A percentile compares a stretch with the other conserved stretches of the same genome.
Conservation (phyloP, 1,140 invertebrate genomes). For the Gryllus bimaculatus region DNA sequence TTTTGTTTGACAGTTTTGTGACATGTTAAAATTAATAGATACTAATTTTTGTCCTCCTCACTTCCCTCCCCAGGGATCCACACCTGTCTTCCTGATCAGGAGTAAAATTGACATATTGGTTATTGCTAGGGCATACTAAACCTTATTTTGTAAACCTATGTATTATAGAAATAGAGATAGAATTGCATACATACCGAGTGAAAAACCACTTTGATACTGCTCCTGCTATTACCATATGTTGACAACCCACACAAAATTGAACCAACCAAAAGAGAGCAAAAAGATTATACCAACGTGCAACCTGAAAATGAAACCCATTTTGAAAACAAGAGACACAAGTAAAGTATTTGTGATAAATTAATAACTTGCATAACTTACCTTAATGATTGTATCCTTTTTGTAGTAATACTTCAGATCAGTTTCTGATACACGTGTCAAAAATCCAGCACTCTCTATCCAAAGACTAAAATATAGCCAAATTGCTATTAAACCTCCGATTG, state of each 20-base stretch:
- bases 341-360: slow-evolving; percentile 18
- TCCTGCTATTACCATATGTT: slow-evolving; percentile 67
- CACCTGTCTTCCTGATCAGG: too few relatives aligned
- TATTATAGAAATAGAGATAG: neutral
- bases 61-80: too few relatives aligned
- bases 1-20: too few relatives aligned
- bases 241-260: slow-evolving; percentile 65
- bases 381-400: slow-evolving; percentile 41
- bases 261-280: slow-evolving; percentile 61
- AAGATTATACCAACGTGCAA: slow-evolving; percentile 55
- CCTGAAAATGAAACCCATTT: slow-evolving; percentile 29
- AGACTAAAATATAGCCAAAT: slow-evolving; percentile 50
- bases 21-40: too few relatives aligned
- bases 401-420: slow-evolving; percentile 32
- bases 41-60: too few relatives aligned
- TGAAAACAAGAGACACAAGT: neutral
- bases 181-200: slow-evolving; percentile 44
- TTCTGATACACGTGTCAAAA: slow-evolving; percentile 35
- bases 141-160: neutral
- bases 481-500: slow-evolving; percentile 41
- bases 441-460: slow-evolving; percentile 54
- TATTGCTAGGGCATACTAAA: too few relatives aligned
- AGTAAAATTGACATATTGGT: too few relatives aligned
- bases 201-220: slow-evolving; percentile 69
- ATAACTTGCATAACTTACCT: slow-evolving; percentile 31